Conservation (phyloP, 2,888 invertebrate species). For the Amitus sp. region DNA sequence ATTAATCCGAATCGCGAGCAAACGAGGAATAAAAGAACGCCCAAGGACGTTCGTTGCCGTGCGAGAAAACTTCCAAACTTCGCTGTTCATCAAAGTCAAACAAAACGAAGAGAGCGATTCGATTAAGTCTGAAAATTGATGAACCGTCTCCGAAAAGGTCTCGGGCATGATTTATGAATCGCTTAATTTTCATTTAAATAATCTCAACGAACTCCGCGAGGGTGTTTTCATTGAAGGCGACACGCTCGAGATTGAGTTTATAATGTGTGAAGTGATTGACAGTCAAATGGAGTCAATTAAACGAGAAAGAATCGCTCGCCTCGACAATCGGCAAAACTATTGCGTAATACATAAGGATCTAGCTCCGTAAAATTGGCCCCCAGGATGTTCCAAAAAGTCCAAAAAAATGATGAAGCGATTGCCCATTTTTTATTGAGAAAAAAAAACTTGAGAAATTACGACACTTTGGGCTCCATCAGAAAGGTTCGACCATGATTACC, state of each 20-base stretch:
- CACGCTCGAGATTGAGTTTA: not conserved
- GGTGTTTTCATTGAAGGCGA: constrained; percentile 3
- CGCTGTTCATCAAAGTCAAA: not conserved
- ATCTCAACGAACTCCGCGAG: not conserved
- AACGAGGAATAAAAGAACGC: too few relatives aligned
- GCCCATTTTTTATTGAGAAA: too few relatives aligned
- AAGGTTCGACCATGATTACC: too few relatives aligned
- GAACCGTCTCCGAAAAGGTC: not conserved
- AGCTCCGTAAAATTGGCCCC: too few relatives aligned
- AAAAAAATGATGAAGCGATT: too few relatives aligned
- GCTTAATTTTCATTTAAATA: constrained; percentile 2
- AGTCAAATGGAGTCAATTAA: constrained; percentile 35
- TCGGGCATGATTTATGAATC: not conserved
- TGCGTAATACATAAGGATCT: constrained; percentile 21
- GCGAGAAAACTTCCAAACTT: too few relatives aligned
- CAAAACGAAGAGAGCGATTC: not conserved
- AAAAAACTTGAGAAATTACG: too few relatives aligned
- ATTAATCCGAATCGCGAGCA: too few relatives aligned
- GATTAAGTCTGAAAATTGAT: constrained; percentile 1
- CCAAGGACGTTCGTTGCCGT: too few relatives aligned
- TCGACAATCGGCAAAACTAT: constrained; percentile 15
- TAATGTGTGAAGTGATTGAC: constrained; percentile 8
- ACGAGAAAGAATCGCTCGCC: constrained; percentile 34
- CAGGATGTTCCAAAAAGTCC: constrained; percentile 55
- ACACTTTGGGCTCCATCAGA: too few relatives aligned